A percentile compares a stretch with the other conserved stretches of the same genome.
phyloP scores from a whole-genome alignment of 2,797 vertebrate species.

The Gallirallus australis region DNA sequence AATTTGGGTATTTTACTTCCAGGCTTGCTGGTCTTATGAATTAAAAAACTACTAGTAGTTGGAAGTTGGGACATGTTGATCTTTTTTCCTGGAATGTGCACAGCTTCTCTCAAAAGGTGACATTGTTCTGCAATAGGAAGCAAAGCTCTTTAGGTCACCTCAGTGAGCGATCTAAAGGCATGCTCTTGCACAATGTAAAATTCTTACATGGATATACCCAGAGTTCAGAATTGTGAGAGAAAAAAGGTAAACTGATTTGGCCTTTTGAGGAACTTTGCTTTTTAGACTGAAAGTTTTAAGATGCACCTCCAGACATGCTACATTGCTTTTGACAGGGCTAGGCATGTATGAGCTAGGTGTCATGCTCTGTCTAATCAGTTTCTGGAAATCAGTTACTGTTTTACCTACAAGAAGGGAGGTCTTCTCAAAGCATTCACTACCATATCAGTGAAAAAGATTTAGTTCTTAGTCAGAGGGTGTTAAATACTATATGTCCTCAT shows the following conservation, averaged over 20 bases:
- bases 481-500: neutral
- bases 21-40: neutral
- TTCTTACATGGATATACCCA: neutral
- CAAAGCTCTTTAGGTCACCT: neutral
- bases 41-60: neutral
- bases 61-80: rapidly evolving
- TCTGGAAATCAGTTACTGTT: neutral
- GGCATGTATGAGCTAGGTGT: neutral
- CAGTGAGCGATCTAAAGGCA: neutral
- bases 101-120: neutral
- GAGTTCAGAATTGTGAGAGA: neutral
- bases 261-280: neutral
- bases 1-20: neutral
- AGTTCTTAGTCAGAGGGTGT: neutral
- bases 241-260: neutral
- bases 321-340: neutral
- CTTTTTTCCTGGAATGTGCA: neutral
- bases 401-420: neutral
- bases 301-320: neutral
- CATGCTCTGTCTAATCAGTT: neutral
- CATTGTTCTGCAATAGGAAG: neutral
- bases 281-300: neutral
- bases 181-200: neutral
- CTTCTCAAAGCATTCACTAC: neutral
- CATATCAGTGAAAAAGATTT: neutral